Evolutionary conservation across 2,888 invertebrate genomes (phyloP).

Genomic region (Torymus texanus): DNA sequence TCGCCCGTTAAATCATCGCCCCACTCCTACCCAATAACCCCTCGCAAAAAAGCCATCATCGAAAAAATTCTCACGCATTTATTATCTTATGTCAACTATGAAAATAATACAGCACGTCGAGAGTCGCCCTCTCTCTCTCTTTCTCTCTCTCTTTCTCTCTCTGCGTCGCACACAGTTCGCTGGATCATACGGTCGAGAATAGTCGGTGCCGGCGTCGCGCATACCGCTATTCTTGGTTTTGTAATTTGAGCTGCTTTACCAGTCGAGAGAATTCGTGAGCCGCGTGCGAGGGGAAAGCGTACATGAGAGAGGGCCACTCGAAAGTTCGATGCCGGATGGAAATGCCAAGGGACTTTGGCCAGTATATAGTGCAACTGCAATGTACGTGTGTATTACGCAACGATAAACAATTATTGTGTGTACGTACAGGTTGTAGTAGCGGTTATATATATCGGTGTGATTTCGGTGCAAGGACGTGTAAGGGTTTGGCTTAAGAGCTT

Average conservation of each 20-base stretch:
- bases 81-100: constrained; percentile 5
- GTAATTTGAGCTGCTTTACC: constrained; percentile 55
- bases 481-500: too few relatives aligned
- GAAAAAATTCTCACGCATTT: neutral
- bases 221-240: constrained; percentile 56
- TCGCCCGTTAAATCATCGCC: too few relatives aligned
- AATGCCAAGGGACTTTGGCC: neutral
- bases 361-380: neutral
- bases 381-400: constrained; percentile 9
- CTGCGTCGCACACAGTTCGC: neutral
- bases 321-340: constrained; percentile 32
- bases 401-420: constrained; percentile 34
- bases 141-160: neutral
- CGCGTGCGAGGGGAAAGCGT: neutral
- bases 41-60: too few relatives aligned
- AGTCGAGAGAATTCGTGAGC: constrained; percentile 21
- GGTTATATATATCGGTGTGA: too few relatives aligned
- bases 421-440: neutral
- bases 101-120: neutral
- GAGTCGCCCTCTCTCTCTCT: neutral
- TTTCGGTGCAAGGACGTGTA: too few relatives aligned
- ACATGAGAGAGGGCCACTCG: constrained; percentile 13
- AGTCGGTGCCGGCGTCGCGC: constrained; percentile 39
- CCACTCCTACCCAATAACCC: too few relatives aligned
- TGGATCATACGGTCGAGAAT: constrained; percentile 49